Base-by-base conservation (phyloP, 2,113 vertebrate species). In the Azemiops feae region DNA sequence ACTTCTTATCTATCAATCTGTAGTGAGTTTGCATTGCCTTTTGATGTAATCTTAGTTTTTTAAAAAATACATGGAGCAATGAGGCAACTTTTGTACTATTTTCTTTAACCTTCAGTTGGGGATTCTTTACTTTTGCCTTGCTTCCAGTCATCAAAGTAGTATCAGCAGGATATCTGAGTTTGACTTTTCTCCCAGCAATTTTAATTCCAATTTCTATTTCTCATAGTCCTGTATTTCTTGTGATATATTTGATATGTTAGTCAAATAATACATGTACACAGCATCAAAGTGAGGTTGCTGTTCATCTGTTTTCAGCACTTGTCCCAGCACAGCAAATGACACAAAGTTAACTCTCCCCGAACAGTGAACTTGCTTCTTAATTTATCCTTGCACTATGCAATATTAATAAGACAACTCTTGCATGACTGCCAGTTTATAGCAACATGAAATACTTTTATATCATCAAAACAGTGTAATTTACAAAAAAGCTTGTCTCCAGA, bases 401-500 rank as follows among this genome's bases (percentile, higher is more conserved):
- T 93, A 91, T 95, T 95, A 93, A 93, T 93, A 96, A 94, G 34
- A 9, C 54, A 90, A 57, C 50, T 93, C 45, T 50, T 91, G 91
- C 87, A 58, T 53, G 16, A 87, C 89, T 4, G 0, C 93, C 47
- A 87, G 89, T 9, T 0, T 53, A 90, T 0, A 47, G 57, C 88
- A 54, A 55, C 60, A 2, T 92, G 91, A 95, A 95, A 94, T 95
- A 93, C 88, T 95, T 53, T 87, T 95, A 5, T 86, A 64, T 93
- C 58, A 0, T 92, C 92, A 60, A 54, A 92, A 92, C 64, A 95
- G 92, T 81, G n/a, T 90, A 94, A 95, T 93, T 96, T 96, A 94
- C 47, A 94, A 94, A 69, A 88, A 96, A 88, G 0, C 54, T 95
- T 0, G 0, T 92, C 92, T 96, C 93, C 74, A 0, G 14, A 94